Evolutionary conservation across 2,797 vertebrate genomes (phyloP), one percentile per base, ranked within the genome.

Genomic region (Sternarchorhynchus goeldii): DNA sequence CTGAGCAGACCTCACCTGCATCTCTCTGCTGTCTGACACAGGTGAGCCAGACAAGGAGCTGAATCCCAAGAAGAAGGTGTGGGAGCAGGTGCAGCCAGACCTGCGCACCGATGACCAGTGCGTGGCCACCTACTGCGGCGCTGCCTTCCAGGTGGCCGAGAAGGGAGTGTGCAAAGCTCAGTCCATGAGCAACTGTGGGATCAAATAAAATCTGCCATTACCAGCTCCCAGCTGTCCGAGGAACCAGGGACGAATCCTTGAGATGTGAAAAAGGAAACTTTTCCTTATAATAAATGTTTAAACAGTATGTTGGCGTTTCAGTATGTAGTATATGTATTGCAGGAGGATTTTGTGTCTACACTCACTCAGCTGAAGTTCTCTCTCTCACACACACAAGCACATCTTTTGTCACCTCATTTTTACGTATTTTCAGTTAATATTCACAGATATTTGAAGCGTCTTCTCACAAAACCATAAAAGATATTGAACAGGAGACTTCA

Each of bases 41-140:
- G 98, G 97, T 89, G 95, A 97, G 73, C 95, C 96, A 3, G 97
- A 99, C 86, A 97, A 96, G 87, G 97, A 99, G 84, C 92, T 99
- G 80, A 99, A 99, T 90, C 96, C 97, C 60, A 99, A 99, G 87
- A 99, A 98, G 93, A 99, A 99, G 89, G 96, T 96, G n/a, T 99
- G 97, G 97, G 98, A 99, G 87, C 96, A 97, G 87, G 92, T 99
- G 81, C 97, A 99, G 84, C 96, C 97, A 3, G 95, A 99, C 81
- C 92, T 99, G 66, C 91, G 83, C 82, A 99, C 97, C 0, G 92
- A 96, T 73, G 88, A 79, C 55, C 90, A 94, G 50, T 95, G 95
- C 81, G 91, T 99, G 74, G 97, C 98, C 77, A 98, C 94, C 0
- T 99, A 99, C 89, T 97, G 95, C 88, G 96, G 96, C n/a, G 90